Evolutionary conservation across 2,113 vertebrate genomes (phyloP).

Genomic region (Theristicus caerulescens): DNA sequence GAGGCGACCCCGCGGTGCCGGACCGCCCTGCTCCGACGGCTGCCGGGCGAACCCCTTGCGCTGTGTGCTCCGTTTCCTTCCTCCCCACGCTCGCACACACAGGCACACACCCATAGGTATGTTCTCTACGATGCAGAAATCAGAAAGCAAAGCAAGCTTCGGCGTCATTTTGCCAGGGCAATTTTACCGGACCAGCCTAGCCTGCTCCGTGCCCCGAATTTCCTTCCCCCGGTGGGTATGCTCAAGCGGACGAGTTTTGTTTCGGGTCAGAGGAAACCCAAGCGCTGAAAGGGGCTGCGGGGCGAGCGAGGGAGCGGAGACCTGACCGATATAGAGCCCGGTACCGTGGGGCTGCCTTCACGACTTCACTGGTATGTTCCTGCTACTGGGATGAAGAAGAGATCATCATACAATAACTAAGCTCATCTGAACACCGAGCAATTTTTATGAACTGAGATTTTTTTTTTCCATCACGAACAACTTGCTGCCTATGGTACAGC

Average conservation of each 20-base stretch:
- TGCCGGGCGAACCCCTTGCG: too few species aligned
- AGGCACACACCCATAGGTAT: accelerated
- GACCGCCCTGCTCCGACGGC: not conserved
- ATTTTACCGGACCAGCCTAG: not conserved
- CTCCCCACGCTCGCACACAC: not conserved
- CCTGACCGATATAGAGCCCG: accelerated
- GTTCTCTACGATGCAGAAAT: accelerated
- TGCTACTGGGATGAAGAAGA: accelerated
- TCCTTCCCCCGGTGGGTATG: not conserved
- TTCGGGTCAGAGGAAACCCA: not conserved
- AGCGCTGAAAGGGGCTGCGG: not conserved
- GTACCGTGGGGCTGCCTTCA: not conserved
- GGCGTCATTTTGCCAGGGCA: accelerated
- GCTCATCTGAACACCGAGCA: not conserved
- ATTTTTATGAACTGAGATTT: not conserved
- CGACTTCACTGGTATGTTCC: accelerated
- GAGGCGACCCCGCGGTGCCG: not conserved
- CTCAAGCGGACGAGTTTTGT: not conserved
- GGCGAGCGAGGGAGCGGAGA: not conserved
- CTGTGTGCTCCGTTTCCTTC: accelerated
- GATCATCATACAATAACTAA: not conserved
- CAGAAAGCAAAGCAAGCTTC: not conserved
- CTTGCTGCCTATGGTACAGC: not conserved
- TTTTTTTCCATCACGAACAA: not conserved
- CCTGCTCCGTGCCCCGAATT: not conserved